Evolutionary conservation across 1,140 invertebrate genomes (phyloP), one percentile per base, ranked within the genome.

Genomic region (Aethina tumida): DNA sequence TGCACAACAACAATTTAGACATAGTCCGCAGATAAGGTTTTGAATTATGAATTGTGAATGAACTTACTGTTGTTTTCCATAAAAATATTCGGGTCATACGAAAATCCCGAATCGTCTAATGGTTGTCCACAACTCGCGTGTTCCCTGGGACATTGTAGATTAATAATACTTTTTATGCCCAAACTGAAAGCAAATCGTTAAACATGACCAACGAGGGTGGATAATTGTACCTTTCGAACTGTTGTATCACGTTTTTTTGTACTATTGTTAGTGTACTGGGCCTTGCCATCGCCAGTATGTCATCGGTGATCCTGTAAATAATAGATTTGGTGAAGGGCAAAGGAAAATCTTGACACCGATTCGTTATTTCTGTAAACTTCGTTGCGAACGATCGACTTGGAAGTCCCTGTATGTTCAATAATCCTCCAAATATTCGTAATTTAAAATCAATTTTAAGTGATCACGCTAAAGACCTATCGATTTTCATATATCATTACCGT

Each of bases 201-300:
- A n/a, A 6, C 10, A 26, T 17, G n/a, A 16, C 16, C 15, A 30
- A 15, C 28, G 9, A 19, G 22, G 37, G 31, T 42, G 13, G 17
- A 39, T 28, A n/a, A 34, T n/a, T 32, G 66, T 65, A 83, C 80
- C 76, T 72, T 52, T 81, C 68, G 61, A 91, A 89, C 54, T 87
- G 81, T 50, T 78, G 70, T 46, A 89, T 77, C 36, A 88, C 70
- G 35, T 86, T 77, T 57, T 77, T 77, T 47, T 83, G 74, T 21
- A 76, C 63, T 30, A 90, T 84, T 28, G 72, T 64, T 9, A 73
- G 65, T 12, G 81, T 83, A 60, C 75, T 88, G 31, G 85, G 85
- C 30, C 88, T 73, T 41, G 86, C 80, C 84, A 89, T 91, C 47
- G 87, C 87, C 45, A 90, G 58, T 48, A 92, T 83, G 52, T 87